These are phyloP conservation scores for Nomada flava DNA, from an alignment of 2,888 invertebrate genomes.

Conservation along the genomic window DNA sequence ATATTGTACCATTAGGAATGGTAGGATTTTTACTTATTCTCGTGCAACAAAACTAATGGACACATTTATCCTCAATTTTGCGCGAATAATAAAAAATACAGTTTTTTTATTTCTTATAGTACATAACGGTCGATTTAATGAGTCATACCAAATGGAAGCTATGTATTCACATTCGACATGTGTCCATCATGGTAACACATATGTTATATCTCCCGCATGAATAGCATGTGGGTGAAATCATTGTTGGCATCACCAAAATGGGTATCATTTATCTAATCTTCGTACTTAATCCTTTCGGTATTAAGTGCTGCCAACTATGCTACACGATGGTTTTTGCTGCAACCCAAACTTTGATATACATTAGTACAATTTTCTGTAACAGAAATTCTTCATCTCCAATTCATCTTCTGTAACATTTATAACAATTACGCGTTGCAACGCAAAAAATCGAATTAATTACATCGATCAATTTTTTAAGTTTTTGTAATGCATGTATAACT, in stretches of 20 bases:
- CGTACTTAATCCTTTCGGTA: neutral
- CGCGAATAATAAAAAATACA: too few species aligned
- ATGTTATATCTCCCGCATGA: slow-evolving; percentile 6
- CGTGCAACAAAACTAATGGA: too few species aligned
- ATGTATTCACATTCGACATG: slow-evolving; percentile 12
- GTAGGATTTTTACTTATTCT: too few species aligned
- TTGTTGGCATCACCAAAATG: neutral
- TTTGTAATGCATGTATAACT: too few species aligned
- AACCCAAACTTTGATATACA: neutral
- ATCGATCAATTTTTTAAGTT: too few species aligned
- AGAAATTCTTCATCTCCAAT: too few species aligned
- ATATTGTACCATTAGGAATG: too few species aligned
- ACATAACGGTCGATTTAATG: neutral
- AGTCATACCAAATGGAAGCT: slow-evolving; percentile 6
- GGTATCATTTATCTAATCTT: neutral
- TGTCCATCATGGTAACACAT: neutral
- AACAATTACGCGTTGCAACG: neutral
- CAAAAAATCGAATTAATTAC: too few species aligned
- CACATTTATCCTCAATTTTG: too few species aligned
- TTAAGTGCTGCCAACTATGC: neutral
- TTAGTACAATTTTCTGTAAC: too few species aligned
- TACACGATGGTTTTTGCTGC: too few species aligned
- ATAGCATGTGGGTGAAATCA: slow-evolving; percentile 24
- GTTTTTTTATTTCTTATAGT: neutral
- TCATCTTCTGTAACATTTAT: neutral